Conservation (phyloP, 1,140 invertebrate species). For the Drosophila busckii region DNA sequence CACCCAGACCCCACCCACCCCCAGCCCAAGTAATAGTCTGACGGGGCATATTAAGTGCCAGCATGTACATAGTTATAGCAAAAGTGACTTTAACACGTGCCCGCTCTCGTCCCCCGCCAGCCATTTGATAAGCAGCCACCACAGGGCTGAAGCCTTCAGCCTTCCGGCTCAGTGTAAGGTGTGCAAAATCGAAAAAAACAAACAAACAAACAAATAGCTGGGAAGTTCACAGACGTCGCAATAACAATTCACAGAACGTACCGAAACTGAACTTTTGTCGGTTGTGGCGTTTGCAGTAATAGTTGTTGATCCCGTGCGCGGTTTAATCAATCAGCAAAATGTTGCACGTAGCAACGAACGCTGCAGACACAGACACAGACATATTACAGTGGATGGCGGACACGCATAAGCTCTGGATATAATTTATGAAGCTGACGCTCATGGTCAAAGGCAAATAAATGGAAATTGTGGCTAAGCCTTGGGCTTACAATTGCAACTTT, state of each 20-base stretch:
- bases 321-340: constrained; percentile 73
- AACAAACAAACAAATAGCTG: neutral
- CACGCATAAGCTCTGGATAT: constrained; percentile 22
- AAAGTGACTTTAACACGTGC: constrained; percentile 74
- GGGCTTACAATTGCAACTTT: constrained; percentile 48
- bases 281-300: constrained; percentile 13
- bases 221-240: constrained; percentile 51
- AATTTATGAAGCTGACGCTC: constrained; percentile 66
- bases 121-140: constrained; percentile 31
- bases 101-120: constrained; percentile 33
- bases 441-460: constrained; percentile 41
- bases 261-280: constrained; percentile 7
- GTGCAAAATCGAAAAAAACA: constrained; percentile 20
- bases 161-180: too few species aligned
- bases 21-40: constrained; percentile 5
- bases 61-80: constrained; percentile 64
- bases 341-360: constrained; percentile 67
- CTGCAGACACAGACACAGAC: constrained; percentile 1
- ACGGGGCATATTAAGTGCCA: constrained; percentile 58
- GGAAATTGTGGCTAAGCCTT: constrained; percentile 34
- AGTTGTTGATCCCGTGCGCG: constrained; percentile 38
- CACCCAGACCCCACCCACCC: neutral
- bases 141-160: too few species aligned
- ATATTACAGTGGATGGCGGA: constrained; percentile 13
- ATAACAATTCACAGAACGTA: constrained; percentile 69